phyloP scores from a whole-genome alignment of 2,113 vertebrate genomes.

The Stegostoma tigrinum region DNA sequence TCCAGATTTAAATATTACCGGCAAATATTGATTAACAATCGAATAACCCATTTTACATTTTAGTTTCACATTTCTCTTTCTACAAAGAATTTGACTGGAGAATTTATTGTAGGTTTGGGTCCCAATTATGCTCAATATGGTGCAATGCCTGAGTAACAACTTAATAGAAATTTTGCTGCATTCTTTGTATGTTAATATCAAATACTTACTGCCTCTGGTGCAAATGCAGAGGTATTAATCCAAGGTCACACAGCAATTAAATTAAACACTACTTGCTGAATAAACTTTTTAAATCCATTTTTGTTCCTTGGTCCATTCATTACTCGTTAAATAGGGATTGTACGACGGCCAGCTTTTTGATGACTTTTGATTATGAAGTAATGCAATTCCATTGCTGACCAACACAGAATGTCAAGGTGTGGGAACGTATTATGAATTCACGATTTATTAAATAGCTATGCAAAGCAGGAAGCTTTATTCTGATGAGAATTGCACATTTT shows the following conservation, averaged over 20 bases:
- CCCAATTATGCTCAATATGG: slow-evolving; percentile 24
- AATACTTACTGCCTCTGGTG: not conserved
- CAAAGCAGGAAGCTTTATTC: slow-evolving; percentile 6
- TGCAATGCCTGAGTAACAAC: not conserved
- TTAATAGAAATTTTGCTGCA: slow-evolving; percentile 13
- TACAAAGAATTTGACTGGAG: not conserved
- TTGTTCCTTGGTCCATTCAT: not conserved
- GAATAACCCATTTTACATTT: not conserved
- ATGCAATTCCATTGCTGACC: not conserved
- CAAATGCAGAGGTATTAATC: slow-evolving; percentile 1
- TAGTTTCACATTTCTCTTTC: not conserved
- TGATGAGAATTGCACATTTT: slow-evolving; percentile 13
- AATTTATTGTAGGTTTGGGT: not conserved
- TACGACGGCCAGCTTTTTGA: not conserved
- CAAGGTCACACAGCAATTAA: slow-evolving; percentile 26
- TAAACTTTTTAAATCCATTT: not conserved
- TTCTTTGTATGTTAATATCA: not conserved
- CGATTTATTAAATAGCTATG: not conserved
- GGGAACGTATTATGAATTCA: not conserved
- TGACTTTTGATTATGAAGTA: not conserved
- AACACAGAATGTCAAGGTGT: not conserved
- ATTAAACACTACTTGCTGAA: slow-evolving; percentile 19
- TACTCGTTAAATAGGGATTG: not conserved
- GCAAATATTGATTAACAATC: not conserved
- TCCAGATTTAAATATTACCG: not conserved